These are phyloP conservation scores for Elegia similella DNA, from an alignment of 2,888 invertebrate genomes.

Conservation along the genomic window DNA sequence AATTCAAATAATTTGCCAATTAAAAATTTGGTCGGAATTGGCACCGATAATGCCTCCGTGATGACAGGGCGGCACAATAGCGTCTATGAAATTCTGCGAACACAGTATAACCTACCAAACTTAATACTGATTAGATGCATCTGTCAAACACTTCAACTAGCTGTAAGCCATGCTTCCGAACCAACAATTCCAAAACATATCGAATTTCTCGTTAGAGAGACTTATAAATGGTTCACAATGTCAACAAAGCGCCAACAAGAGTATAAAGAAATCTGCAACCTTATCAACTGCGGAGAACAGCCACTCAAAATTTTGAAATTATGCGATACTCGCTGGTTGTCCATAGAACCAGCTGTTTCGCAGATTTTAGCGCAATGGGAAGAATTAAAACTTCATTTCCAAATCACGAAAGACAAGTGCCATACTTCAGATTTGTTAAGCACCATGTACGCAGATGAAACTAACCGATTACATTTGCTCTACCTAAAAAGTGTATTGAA, in stretches of 20 bases:
- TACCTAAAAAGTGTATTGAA: conserved; percentile 23
- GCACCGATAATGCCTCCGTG: conserved; percentile 43
- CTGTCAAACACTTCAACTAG: conserved; percentile 38
- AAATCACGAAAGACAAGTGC: conserved; percentile 23
- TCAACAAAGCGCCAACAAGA: conserved; percentile 31
- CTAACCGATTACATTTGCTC: conserved; percentile 14
- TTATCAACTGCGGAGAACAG: conserved; percentile 35
- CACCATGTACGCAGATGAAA: conserved; percentile 18
- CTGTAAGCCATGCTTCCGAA: conserved; percentile 36
- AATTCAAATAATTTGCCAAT: conserved; percentile 19
- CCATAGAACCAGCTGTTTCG: conserved; percentile 30
- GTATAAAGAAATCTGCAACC: conserved; percentile 32
- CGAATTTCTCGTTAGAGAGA: conserved; percentile 39
- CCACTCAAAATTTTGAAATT: conserved; percentile 34
- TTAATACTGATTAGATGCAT: conserved; percentile 33
- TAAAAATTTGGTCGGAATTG: conserved; percentile 36
- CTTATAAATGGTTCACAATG: conserved; percentile 38
- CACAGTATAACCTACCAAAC: conserved; percentile 27
- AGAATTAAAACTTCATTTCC: conserved; percentile 34
- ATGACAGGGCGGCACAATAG: conserved; percentile 41
- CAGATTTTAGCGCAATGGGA: conserved; percentile 38
- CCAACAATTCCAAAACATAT: conserved; percentile 37
- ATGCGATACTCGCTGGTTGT: no score
- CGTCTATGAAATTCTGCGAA: conserved; percentile 33
- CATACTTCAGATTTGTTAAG: conserved; percentile 18